phyloP scores from a whole-genome alignment of 30 jellyfish, hydroid and myxozoan species.

The Morbakka virulenta region DNA sequence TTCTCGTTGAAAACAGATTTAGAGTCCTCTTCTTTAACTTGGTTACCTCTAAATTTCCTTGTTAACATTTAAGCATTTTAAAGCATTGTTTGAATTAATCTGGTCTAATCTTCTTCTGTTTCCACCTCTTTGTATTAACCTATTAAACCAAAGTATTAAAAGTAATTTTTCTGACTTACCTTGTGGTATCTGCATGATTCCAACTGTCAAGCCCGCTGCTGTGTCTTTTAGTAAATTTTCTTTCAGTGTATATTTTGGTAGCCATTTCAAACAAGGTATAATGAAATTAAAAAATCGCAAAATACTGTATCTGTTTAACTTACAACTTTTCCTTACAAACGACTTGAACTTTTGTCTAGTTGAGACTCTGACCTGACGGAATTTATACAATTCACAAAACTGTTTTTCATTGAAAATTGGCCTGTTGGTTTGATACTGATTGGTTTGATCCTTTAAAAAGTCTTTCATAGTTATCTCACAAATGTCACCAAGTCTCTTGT shows the following conservation, averaged over 20 bases:
- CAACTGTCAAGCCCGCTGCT: conserved; percentile 95
- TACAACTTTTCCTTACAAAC: neutral
- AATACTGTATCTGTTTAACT: neutral
- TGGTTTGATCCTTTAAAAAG: no score
- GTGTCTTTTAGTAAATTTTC: conserved; percentile 59
- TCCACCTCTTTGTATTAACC: no score
- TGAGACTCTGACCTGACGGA: neutral
- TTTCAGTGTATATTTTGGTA: conserved; percentile 66
- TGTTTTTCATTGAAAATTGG: neutral
- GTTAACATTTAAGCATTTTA: no score
- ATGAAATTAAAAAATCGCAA: conserved; percentile 11
- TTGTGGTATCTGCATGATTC: conserved; percentile 96
- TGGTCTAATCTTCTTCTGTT: no score
- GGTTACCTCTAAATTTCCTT: no score
- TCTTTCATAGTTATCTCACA: no score
- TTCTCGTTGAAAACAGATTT: no score
- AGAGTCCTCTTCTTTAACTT: no score
- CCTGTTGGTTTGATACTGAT: neutral
- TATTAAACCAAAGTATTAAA: no score
- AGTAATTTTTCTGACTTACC: no score
- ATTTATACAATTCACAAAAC: neutral
- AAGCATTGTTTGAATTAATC: no score
- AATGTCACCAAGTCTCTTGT: no score
- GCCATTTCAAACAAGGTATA: conserved; percentile 86
- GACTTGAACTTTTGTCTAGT: neutral